These are phyloP conservation scores for Anguilla anguilla DNA, from an alignment of 2,797 vertebrate genomes.

Conservation along the genomic window DNA sequence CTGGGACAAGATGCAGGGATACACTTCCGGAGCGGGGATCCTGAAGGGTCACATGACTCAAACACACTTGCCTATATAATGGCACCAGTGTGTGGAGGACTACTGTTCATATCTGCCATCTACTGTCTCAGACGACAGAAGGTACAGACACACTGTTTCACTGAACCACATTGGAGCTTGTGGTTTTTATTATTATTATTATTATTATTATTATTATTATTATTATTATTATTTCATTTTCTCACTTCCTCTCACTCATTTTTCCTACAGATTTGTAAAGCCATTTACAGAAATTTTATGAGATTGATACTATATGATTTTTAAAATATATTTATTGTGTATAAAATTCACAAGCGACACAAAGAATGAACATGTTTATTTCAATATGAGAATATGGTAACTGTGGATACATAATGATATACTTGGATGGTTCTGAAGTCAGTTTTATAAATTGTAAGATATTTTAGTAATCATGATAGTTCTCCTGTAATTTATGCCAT, in stretches of 20 bases:
- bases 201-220: too few species aligned
- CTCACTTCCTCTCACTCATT: not conserved
- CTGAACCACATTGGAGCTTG: not conserved
- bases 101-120: constrained; percentile 65
- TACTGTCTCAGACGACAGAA: constrained; percentile 71
- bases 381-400: not conserved
- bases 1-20: not conserved
- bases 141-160: constrained; percentile 53
- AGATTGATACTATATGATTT: not conserved
- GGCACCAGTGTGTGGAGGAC: constrained; percentile 65
- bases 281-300: not conserved
- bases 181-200: not conserved
- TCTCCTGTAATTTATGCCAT: not conserved
- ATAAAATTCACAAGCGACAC: not conserved
- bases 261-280: not conserved
- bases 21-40: not conserved
- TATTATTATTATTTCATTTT: not conserved
- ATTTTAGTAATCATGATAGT: not conserved
- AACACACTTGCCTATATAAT: constrained; percentile 72
- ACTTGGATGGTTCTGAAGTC: not conserved
- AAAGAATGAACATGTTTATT: not conserved
- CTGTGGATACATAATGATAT: not conserved
- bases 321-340: not conserved
- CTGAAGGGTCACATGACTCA: constrained; percentile 42
- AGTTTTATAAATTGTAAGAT: not conserved